Evolutionary conservation across 2,113 vertebrate genomes (phyloP).

Genomic region (Axis porcinus): DNA sequence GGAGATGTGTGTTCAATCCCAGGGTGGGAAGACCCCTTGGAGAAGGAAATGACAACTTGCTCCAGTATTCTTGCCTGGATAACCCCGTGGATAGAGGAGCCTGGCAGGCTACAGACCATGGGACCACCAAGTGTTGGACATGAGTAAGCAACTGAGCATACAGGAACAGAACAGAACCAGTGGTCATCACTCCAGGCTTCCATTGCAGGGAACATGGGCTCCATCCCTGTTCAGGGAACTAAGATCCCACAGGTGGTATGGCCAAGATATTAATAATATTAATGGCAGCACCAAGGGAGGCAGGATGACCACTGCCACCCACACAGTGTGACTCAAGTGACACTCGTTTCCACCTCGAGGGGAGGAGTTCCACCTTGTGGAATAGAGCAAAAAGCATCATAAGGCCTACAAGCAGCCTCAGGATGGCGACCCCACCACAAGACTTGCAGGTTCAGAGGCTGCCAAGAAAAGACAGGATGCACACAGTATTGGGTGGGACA

Average conservation of each 20-base stretch:
- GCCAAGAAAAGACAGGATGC: not conserved
- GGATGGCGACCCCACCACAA: rapidly evolving
- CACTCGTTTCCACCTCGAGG: rapidly evolving
- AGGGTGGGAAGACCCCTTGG: not conserved
- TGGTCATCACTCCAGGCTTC: not conserved
- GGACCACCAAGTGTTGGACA: not conserved
- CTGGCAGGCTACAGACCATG: not conserved
- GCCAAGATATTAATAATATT: not conserved
- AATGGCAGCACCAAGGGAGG: not conserved
- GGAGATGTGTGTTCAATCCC: not conserved
- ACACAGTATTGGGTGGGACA: not conserved
- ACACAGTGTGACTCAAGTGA: not conserved
- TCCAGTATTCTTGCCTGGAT: not conserved
- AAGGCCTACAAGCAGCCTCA: not conserved
- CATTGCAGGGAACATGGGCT: not conserved
- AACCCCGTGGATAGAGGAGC: not conserved
- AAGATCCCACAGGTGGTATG: not conserved
- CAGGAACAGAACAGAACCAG: not conserved
- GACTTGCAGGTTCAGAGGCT: not conserved
- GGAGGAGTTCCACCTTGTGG: too few species aligned
- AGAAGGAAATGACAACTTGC: not conserved
- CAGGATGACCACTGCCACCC: not conserved
- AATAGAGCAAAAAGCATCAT: not conserved
- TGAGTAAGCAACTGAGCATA: not conserved
- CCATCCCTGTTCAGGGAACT: not conserved